Percentiles rank a stretch among this genome's conserved stretches.
Evolutionary conservation across 1,140 invertebrate genomes (phyloP).

Genomic region (Micrasema longulum): DNA sequence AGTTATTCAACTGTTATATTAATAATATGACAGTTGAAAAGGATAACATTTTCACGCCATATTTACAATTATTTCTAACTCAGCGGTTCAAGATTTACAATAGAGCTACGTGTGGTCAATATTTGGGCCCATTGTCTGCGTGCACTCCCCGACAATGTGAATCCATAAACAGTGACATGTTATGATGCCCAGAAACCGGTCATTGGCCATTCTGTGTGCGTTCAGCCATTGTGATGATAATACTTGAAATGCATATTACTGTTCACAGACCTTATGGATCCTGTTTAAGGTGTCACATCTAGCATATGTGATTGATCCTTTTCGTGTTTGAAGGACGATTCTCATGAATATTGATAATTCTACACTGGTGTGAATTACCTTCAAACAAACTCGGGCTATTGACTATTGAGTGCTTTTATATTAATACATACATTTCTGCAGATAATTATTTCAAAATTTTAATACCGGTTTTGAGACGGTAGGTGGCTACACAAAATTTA

Average conservation of each 20-base stretch:
- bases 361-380: no score
- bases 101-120: constrained; percentile 45
- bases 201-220: constrained; percentile 24
- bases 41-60: constrained; percentile 54
- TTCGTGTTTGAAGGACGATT: constrained; percentile 2
- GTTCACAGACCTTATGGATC: constrained; percentile 46
- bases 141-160: constrained; percentile 48
- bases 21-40: constrained; percentile 47
- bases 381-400: no score
- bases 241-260: constrained; percentile 54
- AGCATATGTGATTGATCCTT: not conserved
- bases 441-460: no score
- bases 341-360: constrained; percentile 31
- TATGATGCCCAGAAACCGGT: constrained; percentile 51
- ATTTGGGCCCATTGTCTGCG: constrained; percentile 36
- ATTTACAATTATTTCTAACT: constrained; percentile 48
- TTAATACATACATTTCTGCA: no score
- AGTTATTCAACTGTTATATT: not conserved
- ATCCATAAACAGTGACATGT: constrained; percentile 54
- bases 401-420: no score
- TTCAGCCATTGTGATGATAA: constrained; percentile 47
- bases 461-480: no score
- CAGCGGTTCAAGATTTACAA: constrained; percentile 18
- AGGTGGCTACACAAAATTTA: no score
- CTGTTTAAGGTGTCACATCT: constrained; percentile 16